Base-by-base conservation (phyloP, 2,797 vertebrate species). In the Diceros bicornis region DNA sequence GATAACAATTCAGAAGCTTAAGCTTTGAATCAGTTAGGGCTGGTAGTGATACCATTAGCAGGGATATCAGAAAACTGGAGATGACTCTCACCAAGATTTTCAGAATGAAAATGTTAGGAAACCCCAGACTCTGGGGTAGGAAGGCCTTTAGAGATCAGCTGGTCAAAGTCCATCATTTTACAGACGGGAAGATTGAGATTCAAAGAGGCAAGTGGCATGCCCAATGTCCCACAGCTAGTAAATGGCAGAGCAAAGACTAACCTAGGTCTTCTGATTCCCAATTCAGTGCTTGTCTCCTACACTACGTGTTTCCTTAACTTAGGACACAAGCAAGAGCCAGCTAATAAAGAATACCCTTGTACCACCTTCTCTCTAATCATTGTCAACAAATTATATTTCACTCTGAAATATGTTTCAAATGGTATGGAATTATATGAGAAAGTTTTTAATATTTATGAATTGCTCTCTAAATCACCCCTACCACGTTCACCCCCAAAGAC, bases 371-470 rank as follows among this genome's bases (percentile, higher is more conserved):
- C 11, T 82, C 27, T 89, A 52, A 18, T 78, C 61, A 72, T 18
- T 84, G 41, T 84, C 66, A 66, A 66, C 34, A 44, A 94, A 90
- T 92, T 92, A 27, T 64, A 78, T 66, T 94, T 94, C 32, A 91
- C 10, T 93, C 6, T 90, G 66, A 90, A 87, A 64, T 84, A 12
- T 62, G 61, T 93, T 92, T 91, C 44, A 85, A 78, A 92, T 82
- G n/a, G 13, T 83, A 68, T 44, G 44, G 47, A 93, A 72, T 62
- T 88, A 44, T 34, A 79, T 69, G 23, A 94, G 44, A 84, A 94
- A 41, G 20, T 44, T 72, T n/a, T 77, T 71, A 72, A 66, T 27
- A 50, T 71, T 83, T 8, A 91, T 84, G 23, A 84, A 59, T 66
- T 96, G 32, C 44, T 91, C 21, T 78, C 25, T 9, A 74, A 68